phyloP scores from a whole-genome alignment of 2,797 vertebrate species.

The Erpetoichthys calabaricus region DNA sequence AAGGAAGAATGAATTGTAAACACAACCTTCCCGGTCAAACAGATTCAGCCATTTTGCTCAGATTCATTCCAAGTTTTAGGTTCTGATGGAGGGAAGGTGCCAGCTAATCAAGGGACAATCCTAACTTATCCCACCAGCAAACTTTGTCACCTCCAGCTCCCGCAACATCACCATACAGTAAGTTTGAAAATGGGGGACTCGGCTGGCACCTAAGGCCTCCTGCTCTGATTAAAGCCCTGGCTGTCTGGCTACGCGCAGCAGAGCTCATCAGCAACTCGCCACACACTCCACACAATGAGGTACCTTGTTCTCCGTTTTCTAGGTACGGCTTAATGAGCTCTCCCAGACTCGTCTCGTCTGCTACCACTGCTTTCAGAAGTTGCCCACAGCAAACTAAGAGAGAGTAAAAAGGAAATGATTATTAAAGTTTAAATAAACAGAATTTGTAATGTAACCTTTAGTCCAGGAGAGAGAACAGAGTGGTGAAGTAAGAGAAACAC shows the following conservation, averaged over 20 bases:
- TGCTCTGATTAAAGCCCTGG: neutral
- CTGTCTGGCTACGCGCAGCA: no score
- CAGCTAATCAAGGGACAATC: no score
- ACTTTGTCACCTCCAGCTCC: no score
- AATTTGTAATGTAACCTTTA: constrained; percentile 20
- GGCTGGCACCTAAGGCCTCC: constrained; percentile 6
- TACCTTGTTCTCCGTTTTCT: constrained; percentile 57
- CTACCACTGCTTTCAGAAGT: constrained; percentile 64
- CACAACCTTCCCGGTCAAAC: no score
- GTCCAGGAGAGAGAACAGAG: constrained; percentile 1
- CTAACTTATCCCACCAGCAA: no score
- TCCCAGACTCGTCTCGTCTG: constrained; percentile 45
- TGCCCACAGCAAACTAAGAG: constrained; percentile 66
- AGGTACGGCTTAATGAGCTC: constrained; percentile 54
- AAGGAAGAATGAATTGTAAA: no score
- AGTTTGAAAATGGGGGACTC: neutral
- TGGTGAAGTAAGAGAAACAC: neutral
- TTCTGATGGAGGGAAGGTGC: no score
- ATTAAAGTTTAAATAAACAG: constrained; percentile 41
- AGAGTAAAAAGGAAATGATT: constrained; percentile 23
- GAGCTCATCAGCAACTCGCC: constrained; percentile 19
- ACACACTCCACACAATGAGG: constrained; percentile 32
- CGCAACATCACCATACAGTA: no score
- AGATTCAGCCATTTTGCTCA: no score
- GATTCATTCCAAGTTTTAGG: no score